These are phyloP conservation scores for Ursus arctos DNA, from an alignment of 2,113 vertebrate species.

Conservation along the genomic window DNA sequence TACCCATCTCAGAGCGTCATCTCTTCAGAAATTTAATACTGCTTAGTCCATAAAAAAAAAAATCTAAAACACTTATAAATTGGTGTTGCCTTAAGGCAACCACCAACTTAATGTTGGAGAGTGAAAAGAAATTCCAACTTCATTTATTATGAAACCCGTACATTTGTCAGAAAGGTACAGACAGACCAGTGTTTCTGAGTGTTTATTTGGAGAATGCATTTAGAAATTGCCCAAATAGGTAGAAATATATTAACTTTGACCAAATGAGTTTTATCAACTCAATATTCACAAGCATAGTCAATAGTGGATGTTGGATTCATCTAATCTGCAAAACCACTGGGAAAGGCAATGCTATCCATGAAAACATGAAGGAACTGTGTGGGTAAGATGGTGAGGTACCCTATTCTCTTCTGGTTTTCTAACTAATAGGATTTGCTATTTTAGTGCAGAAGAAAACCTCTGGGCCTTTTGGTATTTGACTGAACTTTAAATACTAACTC, in stretches of 20 bases:
- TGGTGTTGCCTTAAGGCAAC: neutral
- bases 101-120: conserved; percentile 51
- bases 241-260: conserved; percentile 18
- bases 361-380: neutral
- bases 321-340: neutral
- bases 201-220: conserved; percentile 49
- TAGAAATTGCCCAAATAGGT: neutral
- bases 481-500: conserved; percentile 83
- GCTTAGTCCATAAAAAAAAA: conserved; percentile 33
- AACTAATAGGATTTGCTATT: conserved; percentile 77
- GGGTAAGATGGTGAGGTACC: conserved; percentile 39
- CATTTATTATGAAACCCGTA: conserved; percentile 57
- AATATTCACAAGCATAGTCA: neutral
- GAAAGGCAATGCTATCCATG: neutral
- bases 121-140: conserved; percentile 28
- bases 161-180: neutral
- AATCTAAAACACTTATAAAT: neutral
- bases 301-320: neutral
- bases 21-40: conserved; percentile 45
- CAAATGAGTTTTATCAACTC: neutral
- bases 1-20: neutral
- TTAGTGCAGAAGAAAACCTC: conserved; percentile 73
- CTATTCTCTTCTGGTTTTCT: conserved; percentile 47
- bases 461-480: conserved; percentile 81
- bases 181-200: neutral